phyloP scores from a whole-genome alignment of 2,888 invertebrate species.

The Drosophila fulvimacula region DNA sequence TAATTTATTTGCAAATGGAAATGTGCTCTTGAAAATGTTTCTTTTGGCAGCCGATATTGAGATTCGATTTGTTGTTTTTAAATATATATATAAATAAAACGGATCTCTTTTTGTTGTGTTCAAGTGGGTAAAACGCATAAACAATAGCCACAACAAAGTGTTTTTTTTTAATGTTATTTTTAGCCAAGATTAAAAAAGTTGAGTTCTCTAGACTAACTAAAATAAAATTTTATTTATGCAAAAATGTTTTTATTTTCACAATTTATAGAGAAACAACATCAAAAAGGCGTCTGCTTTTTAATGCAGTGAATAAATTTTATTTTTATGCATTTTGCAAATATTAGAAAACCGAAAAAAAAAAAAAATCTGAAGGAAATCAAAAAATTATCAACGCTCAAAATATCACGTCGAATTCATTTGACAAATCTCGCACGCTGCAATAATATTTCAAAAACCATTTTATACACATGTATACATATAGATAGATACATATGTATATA shows the following conservation, averaged over 20 bases:
- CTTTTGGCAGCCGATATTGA: slow-evolving; percentile 25
- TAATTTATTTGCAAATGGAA: slow-evolving; percentile 17
- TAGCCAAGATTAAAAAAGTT: slow-evolving; percentile 30
- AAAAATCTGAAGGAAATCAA: slow-evolving; percentile 14
- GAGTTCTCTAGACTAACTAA: slow-evolving; percentile 4
- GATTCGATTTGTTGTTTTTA: slow-evolving; percentile 34
- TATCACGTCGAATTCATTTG: slow-evolving; percentile 47
- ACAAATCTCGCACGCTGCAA: slow-evolving; percentile 60
- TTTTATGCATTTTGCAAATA: slow-evolving; percentile 23
- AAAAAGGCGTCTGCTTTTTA: slow-evolving; percentile 30
- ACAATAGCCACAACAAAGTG: slow-evolving; percentile 32
- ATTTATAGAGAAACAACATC: neutral
- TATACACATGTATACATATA: slow-evolving; percentile 22
- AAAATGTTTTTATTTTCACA: slow-evolving; percentile 1
- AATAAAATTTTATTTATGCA: slow-evolving; percentile 12
- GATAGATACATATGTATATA: neutral
- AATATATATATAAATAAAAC: slow-evolving; percentile 1
- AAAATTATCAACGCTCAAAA: slow-evolving; percentile 32
- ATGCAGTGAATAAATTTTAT: slow-evolving; percentile 36
- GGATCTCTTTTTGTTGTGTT: slow-evolving; percentile 10
- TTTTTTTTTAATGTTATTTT: slow-evolving; percentile 42
- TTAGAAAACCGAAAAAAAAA: slow-evolving; percentile 13
- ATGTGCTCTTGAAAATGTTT: slow-evolving; percentile 26
- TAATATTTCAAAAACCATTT: slow-evolving; percentile 54
- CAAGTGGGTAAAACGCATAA: slow-evolving; percentile 53